Evolutionary conservation across 2,797 vertebrate genomes (phyloP).

Genomic region (Rhinatrema bivittatum): DNA sequence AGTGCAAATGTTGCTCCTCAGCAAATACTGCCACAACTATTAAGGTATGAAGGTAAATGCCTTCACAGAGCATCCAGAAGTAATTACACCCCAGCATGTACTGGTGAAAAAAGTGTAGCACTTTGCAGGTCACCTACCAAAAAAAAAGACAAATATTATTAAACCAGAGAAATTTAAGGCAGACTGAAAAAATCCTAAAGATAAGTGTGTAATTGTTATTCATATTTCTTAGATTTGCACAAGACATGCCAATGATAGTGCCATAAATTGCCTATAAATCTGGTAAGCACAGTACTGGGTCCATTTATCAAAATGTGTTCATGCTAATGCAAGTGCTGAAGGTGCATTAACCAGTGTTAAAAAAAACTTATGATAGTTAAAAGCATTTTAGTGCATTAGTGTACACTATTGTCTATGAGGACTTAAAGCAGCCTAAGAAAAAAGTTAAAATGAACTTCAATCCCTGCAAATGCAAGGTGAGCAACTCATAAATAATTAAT

Average conservation of each 20-base stretch:
- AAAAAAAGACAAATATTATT: not conserved
- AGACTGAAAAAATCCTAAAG: not conserved
- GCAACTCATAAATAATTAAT: no score
- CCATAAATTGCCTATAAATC: not conserved
- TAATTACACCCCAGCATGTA: conserved; percentile 97
- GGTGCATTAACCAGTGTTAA: no score
- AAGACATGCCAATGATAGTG: not conserved
- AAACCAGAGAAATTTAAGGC: not conserved
- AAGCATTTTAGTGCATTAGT: no score
- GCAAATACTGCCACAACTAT: conserved; percentile 92
- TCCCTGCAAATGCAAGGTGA: no score
- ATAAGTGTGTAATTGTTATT: not conserved
- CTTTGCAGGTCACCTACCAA: conserved; percentile 82
- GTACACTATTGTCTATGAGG: no score
- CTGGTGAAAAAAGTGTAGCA: conserved; percentile 90
- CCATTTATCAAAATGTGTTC: no score
- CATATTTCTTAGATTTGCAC: not conserved
- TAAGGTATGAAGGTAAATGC: conserved; percentile 91
- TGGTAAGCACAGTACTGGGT: not conserved
- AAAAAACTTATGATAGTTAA: no score
- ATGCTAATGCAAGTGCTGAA: no score
- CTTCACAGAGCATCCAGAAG: conserved; percentile 98
- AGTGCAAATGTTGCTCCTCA: conserved; percentile 81
- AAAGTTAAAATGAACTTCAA: no score
- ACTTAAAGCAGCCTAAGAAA: no score